phyloP scores from a whole-genome alignment of 2,888 invertebrate species.

The Apoderus coryli region DNA sequence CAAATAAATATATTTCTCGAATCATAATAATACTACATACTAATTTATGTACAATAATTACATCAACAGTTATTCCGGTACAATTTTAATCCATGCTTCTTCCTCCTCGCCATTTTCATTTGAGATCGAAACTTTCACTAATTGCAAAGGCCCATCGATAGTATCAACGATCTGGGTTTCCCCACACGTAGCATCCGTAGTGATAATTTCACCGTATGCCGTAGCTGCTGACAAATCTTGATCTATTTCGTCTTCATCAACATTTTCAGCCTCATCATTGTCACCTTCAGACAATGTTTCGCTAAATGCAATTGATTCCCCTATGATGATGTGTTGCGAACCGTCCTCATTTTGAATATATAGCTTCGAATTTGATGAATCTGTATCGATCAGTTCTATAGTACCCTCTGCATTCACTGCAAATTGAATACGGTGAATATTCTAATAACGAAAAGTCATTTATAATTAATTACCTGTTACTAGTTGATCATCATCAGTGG shows the following conservation, averaged over 20 bases:
- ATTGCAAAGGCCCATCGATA: constrained; percentile 30
- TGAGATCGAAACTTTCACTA: constrained; percentile 31
- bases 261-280: constrained; percentile 22
- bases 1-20: too few species aligned
- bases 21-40: too few species aligned
- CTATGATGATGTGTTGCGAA: constrained; percentile 30
- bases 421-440: too few species aligned
- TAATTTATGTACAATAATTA: too few species aligned
- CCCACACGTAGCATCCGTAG: constrained; percentile 23
- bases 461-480: constrained; percentile 27
- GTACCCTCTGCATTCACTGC: too few species aligned
- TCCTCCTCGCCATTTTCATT: constrained; percentile 32
- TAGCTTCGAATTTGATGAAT: constrained; percentile 33
- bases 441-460: too few species aligned
- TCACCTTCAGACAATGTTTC: constrained; percentile 22
- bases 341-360: constrained; percentile 39
- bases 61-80: constrained; percentile 22
- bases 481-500: constrained; percentile 35
- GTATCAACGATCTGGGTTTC: constrained; percentile 33
- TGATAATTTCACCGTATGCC: constrained; percentile 25
- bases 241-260: constrained; percentile 19
- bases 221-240: constrained; percentile 20
- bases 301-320: constrained; percentile 30
- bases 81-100: constrained; percentile 33
- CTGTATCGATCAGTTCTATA: too few species aligned